Conservation (phyloP, 2,113 vertebrate species). For the Boleophthalmus pectinirostris region DNA sequence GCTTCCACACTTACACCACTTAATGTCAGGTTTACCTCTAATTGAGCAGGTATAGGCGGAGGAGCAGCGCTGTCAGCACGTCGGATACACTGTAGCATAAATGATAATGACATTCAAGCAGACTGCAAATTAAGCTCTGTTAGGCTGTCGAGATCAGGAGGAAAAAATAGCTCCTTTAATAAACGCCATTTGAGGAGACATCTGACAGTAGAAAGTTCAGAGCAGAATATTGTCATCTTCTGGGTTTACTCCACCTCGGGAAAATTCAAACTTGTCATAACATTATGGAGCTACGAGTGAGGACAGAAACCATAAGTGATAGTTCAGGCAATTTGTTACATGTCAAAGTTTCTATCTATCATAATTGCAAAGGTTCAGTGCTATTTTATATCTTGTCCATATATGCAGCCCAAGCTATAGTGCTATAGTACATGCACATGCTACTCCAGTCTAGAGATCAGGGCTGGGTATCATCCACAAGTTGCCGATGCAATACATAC, state of each 20-base stretch:
- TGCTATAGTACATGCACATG: not conserved
- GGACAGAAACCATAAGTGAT: not conserved
- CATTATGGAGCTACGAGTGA: not conserved
- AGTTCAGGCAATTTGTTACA: not conserved
- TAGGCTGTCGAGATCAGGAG: not conserved
- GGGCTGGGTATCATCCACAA: too few species aligned
- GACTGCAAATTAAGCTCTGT: conserved; percentile 13
- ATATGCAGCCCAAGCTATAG: not conserved
- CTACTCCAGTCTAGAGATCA: not conserved
- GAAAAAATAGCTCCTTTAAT: conserved; percentile 1
- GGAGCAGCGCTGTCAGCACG: conserved; percentile 3
- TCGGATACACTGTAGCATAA: not conserved
- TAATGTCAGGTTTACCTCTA: conserved; percentile 11
- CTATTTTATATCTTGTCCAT: not conserved
- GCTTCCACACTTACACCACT: not conserved
- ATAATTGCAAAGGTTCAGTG: not conserved
- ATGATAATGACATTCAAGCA: conserved; percentile 12
- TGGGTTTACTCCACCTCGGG: not conserved
- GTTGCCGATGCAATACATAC: too few species aligned
- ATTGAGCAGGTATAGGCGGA: conserved; percentile 6
- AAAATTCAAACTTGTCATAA: not conserved
- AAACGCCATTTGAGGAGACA: conserved; percentile 5
- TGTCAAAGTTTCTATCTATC: not conserved
- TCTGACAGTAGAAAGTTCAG: conserved; percentile 2
- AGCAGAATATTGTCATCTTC: not conserved